A percentile compares a stretch with the other conserved stretches of the same genome.
Evolutionary conservation across 2,888 invertebrate genomes (phyloP).

Genomic region (Chrysopilus asiliformis): DNA sequence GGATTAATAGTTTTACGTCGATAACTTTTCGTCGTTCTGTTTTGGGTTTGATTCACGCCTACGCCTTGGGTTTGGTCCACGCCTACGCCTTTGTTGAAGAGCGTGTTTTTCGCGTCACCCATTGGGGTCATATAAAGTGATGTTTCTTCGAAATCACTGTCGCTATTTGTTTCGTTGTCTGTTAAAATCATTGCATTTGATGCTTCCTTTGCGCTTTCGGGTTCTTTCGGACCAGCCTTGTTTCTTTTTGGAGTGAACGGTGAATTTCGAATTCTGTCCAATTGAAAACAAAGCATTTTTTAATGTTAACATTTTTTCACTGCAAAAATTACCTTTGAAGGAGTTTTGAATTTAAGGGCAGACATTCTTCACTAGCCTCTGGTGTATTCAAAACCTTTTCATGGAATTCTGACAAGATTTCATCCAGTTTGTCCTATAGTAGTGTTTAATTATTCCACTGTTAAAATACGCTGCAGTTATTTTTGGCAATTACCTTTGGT

Average conservation of each 20-base stretch:
- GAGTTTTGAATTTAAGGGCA: conserved; percentile 9
- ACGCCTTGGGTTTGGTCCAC: no score
- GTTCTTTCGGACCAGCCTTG: no score
- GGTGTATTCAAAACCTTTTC: conserved; percentile 11
- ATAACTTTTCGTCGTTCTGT: background rate
- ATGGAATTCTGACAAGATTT: conserved; percentile 12
- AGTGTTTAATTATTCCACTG: no score
- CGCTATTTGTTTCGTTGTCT: conserved; percentile 1
- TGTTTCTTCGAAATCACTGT: conserved; percentile 7
- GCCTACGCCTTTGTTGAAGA: background rate
- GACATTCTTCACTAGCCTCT: conserved; percentile 8
- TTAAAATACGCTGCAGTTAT: no score
- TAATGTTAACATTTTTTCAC: background rate
- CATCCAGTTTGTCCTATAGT: conserved; percentile 10
- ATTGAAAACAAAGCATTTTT: background rate
- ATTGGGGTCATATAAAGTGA: background rate
- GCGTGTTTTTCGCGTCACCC: conserved; percentile 1
- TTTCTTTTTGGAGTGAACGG: no score
- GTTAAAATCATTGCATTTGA: no score
- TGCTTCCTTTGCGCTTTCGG: background rate
- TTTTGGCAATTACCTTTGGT: conserved; percentile 14
- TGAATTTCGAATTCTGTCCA: conserved; percentile 10
- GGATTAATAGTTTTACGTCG: conserved; percentile 4
- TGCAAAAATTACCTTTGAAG: conserved; percentile 7
- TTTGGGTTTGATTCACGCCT: background rate